Percentiles rank a stretch among this genome's conserved stretches.
These are phyloP conservation scores for Hydrozoanthus tunicans DNA, from an alignment of 64 coral and sea anemone species.

Conservation along the genomic window DNA sequence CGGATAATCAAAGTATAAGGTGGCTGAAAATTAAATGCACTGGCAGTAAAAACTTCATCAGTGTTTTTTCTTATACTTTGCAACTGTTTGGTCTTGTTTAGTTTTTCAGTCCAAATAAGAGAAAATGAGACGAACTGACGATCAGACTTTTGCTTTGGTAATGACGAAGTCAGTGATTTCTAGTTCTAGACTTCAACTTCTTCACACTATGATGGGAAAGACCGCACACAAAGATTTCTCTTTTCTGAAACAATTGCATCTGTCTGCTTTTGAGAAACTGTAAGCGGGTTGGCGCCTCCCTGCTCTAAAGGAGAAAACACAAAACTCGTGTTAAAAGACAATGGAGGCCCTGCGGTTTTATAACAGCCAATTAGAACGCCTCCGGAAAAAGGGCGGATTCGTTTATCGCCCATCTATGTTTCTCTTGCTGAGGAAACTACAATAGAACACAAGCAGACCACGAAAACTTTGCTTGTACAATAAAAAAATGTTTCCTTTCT, in stretches of 20 bases:
- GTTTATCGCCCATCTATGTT: neutral
- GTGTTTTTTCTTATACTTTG: too few species aligned
- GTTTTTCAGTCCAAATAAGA: neutral
- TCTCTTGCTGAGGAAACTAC: neutral
- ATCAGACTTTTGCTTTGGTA: neutral
- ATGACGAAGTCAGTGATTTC: neutral
- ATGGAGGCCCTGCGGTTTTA: conserved; percentile 30
- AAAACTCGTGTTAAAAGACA: conserved; percentile 40
- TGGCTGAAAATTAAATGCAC: conserved; percentile 6
- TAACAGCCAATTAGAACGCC: conserved; percentile 6
- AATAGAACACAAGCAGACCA: neutral
- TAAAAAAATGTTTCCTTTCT: neutral
- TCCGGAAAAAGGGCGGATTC: neutral
- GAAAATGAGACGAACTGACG: neutral
- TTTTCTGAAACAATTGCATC: conserved; percentile 30
- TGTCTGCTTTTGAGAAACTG: conserved; percentile 12
- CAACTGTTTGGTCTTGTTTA: neutral
- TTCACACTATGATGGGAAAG: neutral
- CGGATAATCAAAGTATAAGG: neutral
- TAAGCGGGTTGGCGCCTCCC: conserved; percentile 15
- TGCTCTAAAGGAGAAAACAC: conserved; percentile 5
- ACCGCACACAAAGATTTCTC: conserved; percentile 52
- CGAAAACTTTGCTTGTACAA: neutral
- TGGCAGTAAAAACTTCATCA: neutral
- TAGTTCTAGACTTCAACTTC: too few species aligned